Evolutionary conservation across 2,888 invertebrate genomes (phyloP).

Genomic region (Mesochorus sp.): DNA sequence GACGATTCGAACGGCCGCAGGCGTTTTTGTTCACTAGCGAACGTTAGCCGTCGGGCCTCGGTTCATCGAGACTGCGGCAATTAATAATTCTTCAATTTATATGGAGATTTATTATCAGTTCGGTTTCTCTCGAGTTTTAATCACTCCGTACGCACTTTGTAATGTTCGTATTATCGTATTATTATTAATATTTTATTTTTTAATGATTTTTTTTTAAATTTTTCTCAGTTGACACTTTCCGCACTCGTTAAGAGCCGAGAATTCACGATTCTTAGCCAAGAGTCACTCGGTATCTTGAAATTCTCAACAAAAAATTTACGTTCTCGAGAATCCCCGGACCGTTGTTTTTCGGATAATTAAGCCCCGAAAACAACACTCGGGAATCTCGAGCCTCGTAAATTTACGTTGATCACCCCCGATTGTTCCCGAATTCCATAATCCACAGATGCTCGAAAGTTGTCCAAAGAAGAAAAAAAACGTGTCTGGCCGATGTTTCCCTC

Average conservation of each 20-base stretch:
- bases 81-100: constrained; percentile 21
- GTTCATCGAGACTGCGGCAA: constrained; percentile 7
- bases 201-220: constrained; percentile 6
- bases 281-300: constrained; percentile 33
- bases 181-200: constrained; percentile 24
- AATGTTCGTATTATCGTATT: no score
- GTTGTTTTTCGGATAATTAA: no score
- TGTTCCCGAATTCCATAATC: constrained; percentile 42
- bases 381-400: neutral
- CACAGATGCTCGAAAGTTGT: constrained; percentile 21
- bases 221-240: constrained; percentile 49
- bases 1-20: constrained; percentile 33
- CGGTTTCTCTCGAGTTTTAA: neutral
- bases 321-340: no score
- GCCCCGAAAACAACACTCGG: neutral
- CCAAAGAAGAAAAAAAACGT: neutral
- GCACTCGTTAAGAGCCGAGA: constrained; percentile 55
- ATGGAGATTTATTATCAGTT: neutral
- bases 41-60: constrained; percentile 51
- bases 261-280: constrained; percentile 26
- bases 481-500: constrained; percentile 6
- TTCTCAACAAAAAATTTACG: neutral
- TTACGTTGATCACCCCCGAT: constrained; percentile 2
- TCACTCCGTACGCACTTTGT: constrained; percentile 49
- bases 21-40: constrained; percentile 33